phyloP scores from a whole-genome alignment of 2,888 invertebrate genomes.

The Diploptera punctata region DNA sequence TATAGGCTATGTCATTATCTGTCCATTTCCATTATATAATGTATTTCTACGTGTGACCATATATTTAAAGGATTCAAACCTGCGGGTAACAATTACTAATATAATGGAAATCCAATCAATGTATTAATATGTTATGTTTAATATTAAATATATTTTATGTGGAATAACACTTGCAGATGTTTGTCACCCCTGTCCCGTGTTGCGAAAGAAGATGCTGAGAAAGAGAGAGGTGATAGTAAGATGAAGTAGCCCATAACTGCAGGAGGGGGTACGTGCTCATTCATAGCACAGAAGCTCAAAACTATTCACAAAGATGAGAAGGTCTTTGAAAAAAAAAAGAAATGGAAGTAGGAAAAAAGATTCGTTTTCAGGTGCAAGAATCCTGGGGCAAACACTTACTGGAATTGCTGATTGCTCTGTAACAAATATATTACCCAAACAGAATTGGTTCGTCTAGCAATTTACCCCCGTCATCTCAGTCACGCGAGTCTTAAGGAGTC shows the following conservation, averaged over 20 bases:
- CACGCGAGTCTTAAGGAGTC: background rate
- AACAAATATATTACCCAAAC: background rate
- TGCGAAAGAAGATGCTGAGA: background rate
- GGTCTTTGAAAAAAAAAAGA: slow-evolving; percentile 7
- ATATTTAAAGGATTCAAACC: too few species aligned
- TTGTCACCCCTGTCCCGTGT: background rate
- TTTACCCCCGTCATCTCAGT: background rate
- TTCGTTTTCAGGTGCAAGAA: slow-evolving; percentile 5
- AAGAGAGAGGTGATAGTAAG: background rate
- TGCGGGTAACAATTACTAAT: too few species aligned
- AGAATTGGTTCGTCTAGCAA: background rate
- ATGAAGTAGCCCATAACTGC: background rate
- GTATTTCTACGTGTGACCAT: too few species aligned
- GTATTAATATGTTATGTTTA: too few species aligned
- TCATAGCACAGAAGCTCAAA: slow-evolving; percentile 8
- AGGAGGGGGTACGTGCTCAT: slow-evolving; percentile 6
- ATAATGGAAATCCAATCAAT: too few species aligned
- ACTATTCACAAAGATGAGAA: background rate
- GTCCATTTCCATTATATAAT: too few species aligned
- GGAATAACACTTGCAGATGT: too few species aligned
- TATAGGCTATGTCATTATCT: too few species aligned
- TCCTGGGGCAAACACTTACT: background rate
- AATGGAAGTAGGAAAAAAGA: background rate
- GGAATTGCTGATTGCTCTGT: background rate
- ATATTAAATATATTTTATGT: too few species aligned